Base-by-base conservation (phyloP, 2,113 vertebrate species). In the Rattus rattus region DNA sequence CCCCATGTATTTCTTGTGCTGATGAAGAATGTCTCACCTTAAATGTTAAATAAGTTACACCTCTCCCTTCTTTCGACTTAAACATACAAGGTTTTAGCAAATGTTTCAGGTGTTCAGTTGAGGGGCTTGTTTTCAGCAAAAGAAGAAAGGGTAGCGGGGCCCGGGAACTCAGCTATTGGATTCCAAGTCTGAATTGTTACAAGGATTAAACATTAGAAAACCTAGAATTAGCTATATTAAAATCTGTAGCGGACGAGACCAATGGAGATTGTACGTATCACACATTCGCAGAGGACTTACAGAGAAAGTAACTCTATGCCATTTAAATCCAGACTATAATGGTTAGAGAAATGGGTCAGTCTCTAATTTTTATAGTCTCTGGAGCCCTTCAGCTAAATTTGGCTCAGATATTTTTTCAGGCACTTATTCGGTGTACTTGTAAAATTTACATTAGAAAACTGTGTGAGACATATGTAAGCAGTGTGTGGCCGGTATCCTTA, bases 361-460 rank as follows among this genome's bases (percentile, higher is more conserved):
- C 30, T 95, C 69, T 96, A 84, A 95, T 94, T 95, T 97, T 96
- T 89, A 56, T 90, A 69, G 43, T 97, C 72, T 88, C 36, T 83
- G 73, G 54, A 94, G 54, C 26, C 22, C 36, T 92, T 47, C 26
- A 88, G 76, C 70, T 95, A 96, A 90, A 95, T 96, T 95, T 92
- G 96, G 70, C 52, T 80, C 91, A 89, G 49, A 36, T 95, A 33
- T 94, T 90, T 93, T 89, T 89, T 90, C 79, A 94, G 30, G 39
- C 54, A 96, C 2, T 95, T 94, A 75, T n/a, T 56, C 28, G 56
- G n/a, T 67, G 47, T 95, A 83, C 47, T 92, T 93, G 63, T 26
- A 92, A 93, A 69, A 65, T 70, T 96, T 94, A 92, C 67, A 95
- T 95, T 72, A 16, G 75, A 86, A 81, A 56, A 56, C 56, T 56